A percentile compares a stretch with the other conserved stretches of the same genome.
phyloP scores from a whole-genome alignment of 1,140 invertebrate species.

The Leptestheria dahalacensis region DNA sequence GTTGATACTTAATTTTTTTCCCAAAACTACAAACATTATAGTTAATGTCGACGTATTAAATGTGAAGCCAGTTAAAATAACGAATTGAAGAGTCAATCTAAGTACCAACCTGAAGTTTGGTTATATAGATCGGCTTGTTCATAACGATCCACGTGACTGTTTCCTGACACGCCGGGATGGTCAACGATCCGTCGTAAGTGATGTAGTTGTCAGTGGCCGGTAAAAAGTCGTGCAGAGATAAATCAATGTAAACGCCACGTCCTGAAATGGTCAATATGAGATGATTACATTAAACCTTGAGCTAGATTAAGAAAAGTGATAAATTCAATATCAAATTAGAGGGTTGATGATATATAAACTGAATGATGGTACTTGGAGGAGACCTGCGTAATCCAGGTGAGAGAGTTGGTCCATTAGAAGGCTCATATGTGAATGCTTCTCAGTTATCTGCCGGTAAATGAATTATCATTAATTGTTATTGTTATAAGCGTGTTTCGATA shows the following conservation, averaged over 20 bases:
- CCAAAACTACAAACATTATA: too few species aligned
- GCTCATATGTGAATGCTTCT: too few species aligned
- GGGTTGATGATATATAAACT: neutral
- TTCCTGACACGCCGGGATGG: conserved; percentile 85
- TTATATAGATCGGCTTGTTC: conserved; percentile 92
- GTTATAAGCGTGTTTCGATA: neutral
- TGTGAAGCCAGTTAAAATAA: too few species aligned
- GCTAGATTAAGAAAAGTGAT: neutral
- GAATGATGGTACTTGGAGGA: neutral
- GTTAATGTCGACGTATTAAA: too few species aligned
- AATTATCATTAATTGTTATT: neutral
- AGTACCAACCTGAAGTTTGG: conserved; percentile 60
- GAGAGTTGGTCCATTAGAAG: too few species aligned
- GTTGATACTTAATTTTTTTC: too few species aligned
- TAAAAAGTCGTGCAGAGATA: too few species aligned
- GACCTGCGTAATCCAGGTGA: neutral
- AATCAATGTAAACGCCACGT: neutral
- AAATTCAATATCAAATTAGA: neutral
- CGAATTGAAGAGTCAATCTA: neutral
- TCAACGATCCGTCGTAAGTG: conserved; percentile 93
- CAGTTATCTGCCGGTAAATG: too few species aligned
- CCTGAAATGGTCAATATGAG: neutral
- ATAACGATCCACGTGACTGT: conserved; percentile 90
- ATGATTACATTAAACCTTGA: neutral
- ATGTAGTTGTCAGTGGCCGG: conserved; percentile 82